Conservation (phyloP, 2,113 vertebrate species). For the Tylochromis polylepis region DNA sequence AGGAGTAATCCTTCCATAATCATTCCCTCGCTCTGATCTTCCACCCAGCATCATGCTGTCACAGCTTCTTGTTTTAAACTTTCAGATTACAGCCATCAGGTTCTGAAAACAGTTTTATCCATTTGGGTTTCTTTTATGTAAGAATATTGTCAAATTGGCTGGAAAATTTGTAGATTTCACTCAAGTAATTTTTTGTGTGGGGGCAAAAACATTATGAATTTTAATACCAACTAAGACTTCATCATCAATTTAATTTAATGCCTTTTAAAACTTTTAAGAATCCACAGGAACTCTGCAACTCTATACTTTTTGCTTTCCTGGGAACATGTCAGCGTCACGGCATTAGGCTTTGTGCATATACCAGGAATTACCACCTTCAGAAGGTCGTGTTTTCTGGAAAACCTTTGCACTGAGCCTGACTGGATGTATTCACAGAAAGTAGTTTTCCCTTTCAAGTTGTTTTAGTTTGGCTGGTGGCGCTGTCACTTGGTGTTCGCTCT, state of each 20-base stretch:
- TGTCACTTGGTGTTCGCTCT: too few relatives aligned
- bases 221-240: neutral
- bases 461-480: too few relatives aligned
- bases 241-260: neutral
- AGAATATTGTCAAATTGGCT: neutral
- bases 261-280: fast-evolving
- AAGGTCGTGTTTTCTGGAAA: neutral
- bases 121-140: neutral
- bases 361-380: neutral
- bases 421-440: neutral
- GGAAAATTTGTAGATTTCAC: neutral
- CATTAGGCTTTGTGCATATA: neutral
- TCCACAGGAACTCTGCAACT: neutral
- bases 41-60: neutral
- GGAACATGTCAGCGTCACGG: neutral
- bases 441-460: neutral
- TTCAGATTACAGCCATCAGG: neutral
- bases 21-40: neutral
- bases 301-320: neutral
- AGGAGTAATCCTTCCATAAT: neutral
- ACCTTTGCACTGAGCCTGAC: neutral
- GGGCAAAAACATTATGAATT: neutral
- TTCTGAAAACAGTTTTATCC: neutral
- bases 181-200: neutral
- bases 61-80: neutral